Evolutionary conservation across 2,888 invertebrate genomes (phyloP).

Genomic region (Gnatocerus cornutus): DNA sequence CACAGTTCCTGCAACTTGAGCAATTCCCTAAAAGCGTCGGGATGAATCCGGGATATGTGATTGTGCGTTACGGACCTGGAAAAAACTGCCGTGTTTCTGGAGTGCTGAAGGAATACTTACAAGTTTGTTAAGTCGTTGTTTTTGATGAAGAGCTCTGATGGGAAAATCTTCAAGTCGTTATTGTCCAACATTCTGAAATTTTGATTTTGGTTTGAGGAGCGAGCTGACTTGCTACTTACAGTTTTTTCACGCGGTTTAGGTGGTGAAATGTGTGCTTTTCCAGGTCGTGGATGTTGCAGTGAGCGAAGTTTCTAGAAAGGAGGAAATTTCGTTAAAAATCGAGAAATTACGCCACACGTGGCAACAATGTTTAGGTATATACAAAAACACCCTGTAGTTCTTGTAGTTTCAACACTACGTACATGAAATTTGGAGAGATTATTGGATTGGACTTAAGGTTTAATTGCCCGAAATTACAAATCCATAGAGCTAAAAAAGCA

Average conservation of each 20-base stretch:
- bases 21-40: slow-evolving; percentile 53
- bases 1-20: slow-evolving; percentile 42
- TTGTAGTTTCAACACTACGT: too few relatives aligned
- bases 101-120: slow-evolving; percentile 63
- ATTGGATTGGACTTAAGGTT: too few relatives aligned
- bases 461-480: too few relatives aligned
- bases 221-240: slow-evolving; percentile 55
- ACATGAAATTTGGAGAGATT: too few relatives aligned
- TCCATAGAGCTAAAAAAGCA: too few relatives aligned
- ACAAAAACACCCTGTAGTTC: too few relatives aligned
- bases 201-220: too few relatives aligned
- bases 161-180: slow-evolving; percentile 68
- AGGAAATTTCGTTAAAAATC: too few relatives aligned
- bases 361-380: too few relatives aligned
- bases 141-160: slow-evolving; percentile 66
- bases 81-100: slow-evolving; percentile 5
- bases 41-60: slow-evolving; percentile 50
- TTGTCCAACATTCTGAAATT: slow-evolving; percentile 69
- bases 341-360: too few relatives aligned
- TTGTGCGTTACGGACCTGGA: slow-evolving; percentile 57
- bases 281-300: slow-evolving; percentile 67
- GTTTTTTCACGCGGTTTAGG: slow-evolving; percentile 58
- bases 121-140: slow-evolving; percentile 67
- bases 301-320: slow-evolving; percentile 68
- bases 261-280: slow-evolving; percentile 65